Base-by-base conservation (phyloP, 2,888 invertebrate genomes). In the Phaedon cochleariae region DNA sequence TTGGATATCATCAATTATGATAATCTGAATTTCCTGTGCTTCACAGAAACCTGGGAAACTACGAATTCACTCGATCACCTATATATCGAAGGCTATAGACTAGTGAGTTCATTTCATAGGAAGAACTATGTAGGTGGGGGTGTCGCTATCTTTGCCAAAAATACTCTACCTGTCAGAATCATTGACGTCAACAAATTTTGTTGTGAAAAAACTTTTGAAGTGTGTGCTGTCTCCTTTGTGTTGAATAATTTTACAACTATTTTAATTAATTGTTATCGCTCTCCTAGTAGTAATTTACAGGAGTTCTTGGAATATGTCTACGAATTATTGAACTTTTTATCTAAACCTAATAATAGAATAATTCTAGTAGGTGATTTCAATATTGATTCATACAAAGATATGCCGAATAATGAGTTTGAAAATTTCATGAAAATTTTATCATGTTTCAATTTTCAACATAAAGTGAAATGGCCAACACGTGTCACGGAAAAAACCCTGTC, bases 391-490 rank as follows among this genome's bases (percentile, higher is more conserved):
- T 52, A 52, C 52, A 52, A 22, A 10, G 26, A n/a, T 29, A 5
- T 31, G 12, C 22, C n/a, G 10, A 17, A 52, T 52, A 9, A 48
- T 17, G 48, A 48, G 9, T 48, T 52, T 3, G n/a, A 52, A 21
- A 52, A 31, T 21, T 52, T 52, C 15, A 52, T 21, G 17, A 22
- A 52, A 52, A 22, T 22, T 15, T 15, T 52, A 52, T 52, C 31
- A 52, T 52, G 52, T 52, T 52, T 52, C 22, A n/a, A 52, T 22
- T 22, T 52, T 22, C 29, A n/a, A n/a, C 22, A 52, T 52, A 52
- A 22, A 52, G 52, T 52, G 22, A 15, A 15, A 52, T 52, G 52
- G 52, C 31, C 52, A 52, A 52, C 52, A 52, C 52, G 49, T 49
- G 49, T 49, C 20, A 49, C 49, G 20, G 52, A 52, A 52, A 52